Evolutionary conservation across 1,140 invertebrate genomes (phyloP).

Genomic region (Camponotus floridanus): DNA sequence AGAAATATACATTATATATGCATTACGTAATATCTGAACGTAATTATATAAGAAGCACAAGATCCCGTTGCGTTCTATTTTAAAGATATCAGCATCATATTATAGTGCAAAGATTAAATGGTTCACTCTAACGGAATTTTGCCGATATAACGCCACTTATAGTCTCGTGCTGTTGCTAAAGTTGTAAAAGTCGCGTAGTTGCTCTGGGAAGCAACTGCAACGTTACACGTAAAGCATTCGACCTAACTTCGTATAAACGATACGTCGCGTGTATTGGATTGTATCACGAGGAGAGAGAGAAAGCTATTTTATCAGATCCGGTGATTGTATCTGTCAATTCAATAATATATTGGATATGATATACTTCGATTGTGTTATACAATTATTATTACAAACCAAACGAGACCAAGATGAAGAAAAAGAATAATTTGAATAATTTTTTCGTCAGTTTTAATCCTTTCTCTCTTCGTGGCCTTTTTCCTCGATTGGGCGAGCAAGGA

Average conservation of each 20-base stretch:
- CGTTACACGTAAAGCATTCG: neutral
- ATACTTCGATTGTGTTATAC: neutral
- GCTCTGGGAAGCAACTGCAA: slow-evolving; percentile 1
- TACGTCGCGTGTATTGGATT: neutral
- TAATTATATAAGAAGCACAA: slow-evolving; percentile 20
- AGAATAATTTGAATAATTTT: slow-evolving; percentile 37
- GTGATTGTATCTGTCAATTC: neutral
- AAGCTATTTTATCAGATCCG: neutral
- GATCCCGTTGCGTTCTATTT: neutral
- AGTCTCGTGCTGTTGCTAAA: slow-evolving; percentile 1
- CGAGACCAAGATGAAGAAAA: neutral
- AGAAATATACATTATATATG: neutral
- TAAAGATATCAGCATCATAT: neutral
- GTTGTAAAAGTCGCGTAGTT: slow-evolving; percentile 54
- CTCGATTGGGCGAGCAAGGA: slow-evolving; percentile 32
- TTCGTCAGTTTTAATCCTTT: slow-evolving; percentile 30
- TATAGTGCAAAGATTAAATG: slow-evolving; percentile 23
- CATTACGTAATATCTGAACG: neutral
- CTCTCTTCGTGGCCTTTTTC: slow-evolving; percentile 38
- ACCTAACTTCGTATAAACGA: slow-evolving; percentile 13
- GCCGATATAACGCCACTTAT: slow-evolving; percentile 19
- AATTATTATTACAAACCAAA: neutral
- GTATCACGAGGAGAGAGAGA: neutral
- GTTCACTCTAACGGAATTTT: slow-evolving; percentile 18
- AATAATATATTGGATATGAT: neutral